Evolutionary conservation across 1,140 invertebrate genomes (phyloP), one percentile per base, ranked within the genome.

Genomic region (Platorchestia sp.): DNA sequence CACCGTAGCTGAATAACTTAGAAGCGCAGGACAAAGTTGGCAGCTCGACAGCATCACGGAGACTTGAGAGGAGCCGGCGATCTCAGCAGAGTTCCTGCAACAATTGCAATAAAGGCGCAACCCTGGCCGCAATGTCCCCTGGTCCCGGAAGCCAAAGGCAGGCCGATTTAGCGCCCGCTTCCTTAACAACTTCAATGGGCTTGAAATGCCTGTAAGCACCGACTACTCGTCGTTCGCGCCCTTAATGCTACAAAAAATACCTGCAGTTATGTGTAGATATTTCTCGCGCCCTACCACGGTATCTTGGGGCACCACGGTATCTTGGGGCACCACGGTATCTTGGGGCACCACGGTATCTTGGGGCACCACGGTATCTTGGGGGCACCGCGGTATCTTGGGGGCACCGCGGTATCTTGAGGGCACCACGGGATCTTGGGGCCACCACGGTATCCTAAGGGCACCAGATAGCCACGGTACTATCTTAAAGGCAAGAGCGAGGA

Each of bases 91-190:
- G 91, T 93, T 93, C 36, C 45, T n/a, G 45, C 45, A 45, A 45
- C 45, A 45, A 44, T 93, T 40, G 91, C 91, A 93, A 47, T 93
- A 93, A 93, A 47, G 45, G 91, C 40, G 43, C 43, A 45, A 93
- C 91, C 43, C 27, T 40, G 45, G 44, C 91, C 91, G 45, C 91
- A 93, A 93, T 93, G 91, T 93, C 91, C 91, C 91, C 43, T 42
- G 36, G 91, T 44, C 7, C 7, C 91, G 91, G 91, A 93, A 93
- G 91, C 40, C 91, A 47, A 93, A 93, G 41, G 91, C 7, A 44
- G 6, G 43, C 43, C 91, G 91, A 93, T 93, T 93, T 93, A 93
- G 41, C 41, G 45, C 91, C 44, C 43, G 43, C 91, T 93, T 93
- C 91, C 91, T 45, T 40, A 14, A 45, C 45, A 93, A 93, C 91